Evolutionary conservation across 2,888 invertebrate species (phyloP).

Genomic region (Blomia tropicalis): DNA sequence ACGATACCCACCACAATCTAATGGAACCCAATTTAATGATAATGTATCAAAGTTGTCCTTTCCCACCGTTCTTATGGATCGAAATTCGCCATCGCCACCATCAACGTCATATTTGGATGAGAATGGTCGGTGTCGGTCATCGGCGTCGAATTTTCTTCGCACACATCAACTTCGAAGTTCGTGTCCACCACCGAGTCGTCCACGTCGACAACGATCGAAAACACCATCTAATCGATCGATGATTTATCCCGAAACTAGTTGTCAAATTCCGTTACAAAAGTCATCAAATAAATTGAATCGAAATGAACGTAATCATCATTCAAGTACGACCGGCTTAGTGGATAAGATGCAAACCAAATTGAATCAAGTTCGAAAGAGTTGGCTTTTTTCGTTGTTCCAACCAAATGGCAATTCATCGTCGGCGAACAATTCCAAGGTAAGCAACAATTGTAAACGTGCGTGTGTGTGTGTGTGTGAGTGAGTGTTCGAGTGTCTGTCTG

Average conservation of each 20-base stretch:
- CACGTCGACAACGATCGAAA: neutral
- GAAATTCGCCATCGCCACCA: neutral
- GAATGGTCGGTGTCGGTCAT: neutral
- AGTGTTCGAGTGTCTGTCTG: too few relatives aligned
- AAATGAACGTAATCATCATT: neutral
- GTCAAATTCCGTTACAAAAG: neutral
- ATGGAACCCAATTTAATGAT: neutral
- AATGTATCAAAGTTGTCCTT: constrained; percentile 2
- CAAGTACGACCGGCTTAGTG: neutral
- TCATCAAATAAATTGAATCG: neutral
- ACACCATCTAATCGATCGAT: neutral
- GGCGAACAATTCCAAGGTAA: constrained; percentile 13
- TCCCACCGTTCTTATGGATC: neutral
- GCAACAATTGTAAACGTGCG: neutral
- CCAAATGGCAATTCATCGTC: neutral
- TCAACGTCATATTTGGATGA: neutral
- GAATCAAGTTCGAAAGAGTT: constrained; percentile 5
- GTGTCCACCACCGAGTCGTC: neutral
- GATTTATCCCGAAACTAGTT: too few relatives aligned
- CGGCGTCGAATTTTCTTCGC: neutral
- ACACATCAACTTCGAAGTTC: constrained; percentile 4
- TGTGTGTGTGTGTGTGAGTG: too few relatives aligned
- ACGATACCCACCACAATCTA: neutral
- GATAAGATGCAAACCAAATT: neutral
- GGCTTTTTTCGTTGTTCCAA: constrained; percentile 8